A percentile compares a stretch with the other conserved stretches of the same genome.
phyloP scores from a whole-genome alignment of 2,888 invertebrate species.

The Thysanoteuthis rhombus region DNA sequence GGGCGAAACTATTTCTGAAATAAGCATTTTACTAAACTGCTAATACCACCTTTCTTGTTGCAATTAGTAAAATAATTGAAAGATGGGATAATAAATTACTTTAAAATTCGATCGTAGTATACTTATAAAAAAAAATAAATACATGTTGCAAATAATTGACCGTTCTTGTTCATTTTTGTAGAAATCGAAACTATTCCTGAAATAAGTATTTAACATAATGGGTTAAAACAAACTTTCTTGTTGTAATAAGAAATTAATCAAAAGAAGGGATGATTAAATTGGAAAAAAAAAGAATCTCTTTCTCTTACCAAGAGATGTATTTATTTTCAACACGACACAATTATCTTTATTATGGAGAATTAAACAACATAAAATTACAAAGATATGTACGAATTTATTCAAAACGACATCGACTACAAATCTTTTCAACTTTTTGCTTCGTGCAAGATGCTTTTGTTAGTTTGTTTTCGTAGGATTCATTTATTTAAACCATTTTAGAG shows the following conservation, averaged over 20 bases:
- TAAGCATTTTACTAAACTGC: too few species aligned
- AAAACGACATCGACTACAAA: neutral
- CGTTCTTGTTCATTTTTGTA: neutral
- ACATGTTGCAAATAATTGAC: too few species aligned
- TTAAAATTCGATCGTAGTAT: too few species aligned
- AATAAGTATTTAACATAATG: neutral
- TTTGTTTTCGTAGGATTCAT: neutral
- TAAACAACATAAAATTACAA: neutral
- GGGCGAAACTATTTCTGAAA: too few species aligned
- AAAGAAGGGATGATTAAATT: neutral
- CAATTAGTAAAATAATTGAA: too few species aligned
- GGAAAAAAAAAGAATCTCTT: neutral
- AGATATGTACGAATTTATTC: neutral
- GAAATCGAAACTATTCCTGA: neutral
- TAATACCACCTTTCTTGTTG: too few species aligned
- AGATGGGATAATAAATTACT: too few species aligned
- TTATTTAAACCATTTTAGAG: conserved; percentile 12
- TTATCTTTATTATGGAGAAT: neutral
- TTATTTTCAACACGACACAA: neutral
- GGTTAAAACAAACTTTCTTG: neutral
- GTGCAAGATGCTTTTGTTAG: neutral
- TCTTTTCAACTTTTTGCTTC: too few species aligned
- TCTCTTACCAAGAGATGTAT: neutral
- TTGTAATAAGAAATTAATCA: neutral
- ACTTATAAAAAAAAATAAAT: too few species aligned